Percentiles rank a stretch among this genome's conserved stretches.
These are phyloP conservation scores for Setipinna tenuifilis DNA, from an alignment of 2,797 vertebrate genomes.

Conservation along the genomic window DNA sequence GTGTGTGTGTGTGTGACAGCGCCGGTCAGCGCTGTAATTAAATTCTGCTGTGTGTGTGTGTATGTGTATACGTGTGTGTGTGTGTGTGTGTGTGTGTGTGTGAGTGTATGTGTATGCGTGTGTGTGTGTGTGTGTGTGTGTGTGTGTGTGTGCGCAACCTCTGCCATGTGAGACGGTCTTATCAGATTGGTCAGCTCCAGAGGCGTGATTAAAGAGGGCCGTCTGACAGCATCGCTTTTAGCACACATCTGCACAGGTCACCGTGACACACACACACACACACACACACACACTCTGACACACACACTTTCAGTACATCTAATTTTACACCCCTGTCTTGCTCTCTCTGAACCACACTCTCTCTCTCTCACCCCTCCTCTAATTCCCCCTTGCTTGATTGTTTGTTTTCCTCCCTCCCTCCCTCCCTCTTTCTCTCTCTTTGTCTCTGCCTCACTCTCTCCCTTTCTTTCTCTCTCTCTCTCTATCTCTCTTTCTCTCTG, in stretches of 20 bases:
- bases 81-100: constrained; percentile 36
- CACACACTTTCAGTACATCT: background rate
- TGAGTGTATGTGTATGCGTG: constrained; percentile 43
- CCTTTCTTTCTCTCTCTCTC: background rate
- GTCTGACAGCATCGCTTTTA: background rate
- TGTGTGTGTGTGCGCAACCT: constrained; percentile 25
- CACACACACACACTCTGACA: background rate
- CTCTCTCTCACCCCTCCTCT: background rate
- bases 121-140: constrained; percentile 36
- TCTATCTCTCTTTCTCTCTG: background rate
- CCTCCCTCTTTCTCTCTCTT: background rate
- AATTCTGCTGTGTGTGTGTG: constrained; percentile 52
- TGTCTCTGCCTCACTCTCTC: background rate
- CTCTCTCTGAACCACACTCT: background rate
- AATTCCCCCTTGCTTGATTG: background rate
- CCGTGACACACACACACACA: background rate
- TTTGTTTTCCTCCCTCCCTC: background rate
- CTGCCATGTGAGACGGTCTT: background rate
- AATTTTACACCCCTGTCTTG: background rate
- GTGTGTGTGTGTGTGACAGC: background rate
- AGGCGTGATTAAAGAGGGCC: background rate
- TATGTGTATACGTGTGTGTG: constrained; percentile 35
- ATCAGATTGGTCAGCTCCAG: background rate
- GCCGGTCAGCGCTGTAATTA: constrained; percentile 48
- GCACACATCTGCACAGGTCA: background rate